Base-by-base conservation (phyloP, 2,888 invertebrate genomes). In the Lycocerus yunnanus region DNA sequence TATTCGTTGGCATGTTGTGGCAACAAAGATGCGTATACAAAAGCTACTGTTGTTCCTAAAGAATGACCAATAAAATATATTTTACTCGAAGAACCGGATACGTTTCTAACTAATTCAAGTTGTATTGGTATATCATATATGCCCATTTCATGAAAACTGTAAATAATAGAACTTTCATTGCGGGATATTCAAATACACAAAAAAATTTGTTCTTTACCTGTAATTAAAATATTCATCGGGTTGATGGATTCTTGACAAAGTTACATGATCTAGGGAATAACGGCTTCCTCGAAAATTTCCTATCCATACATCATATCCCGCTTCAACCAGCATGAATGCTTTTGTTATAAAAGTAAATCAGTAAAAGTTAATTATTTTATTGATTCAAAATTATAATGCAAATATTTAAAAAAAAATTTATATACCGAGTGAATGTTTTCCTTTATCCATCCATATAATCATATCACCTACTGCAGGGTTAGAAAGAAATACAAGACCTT, bases 301-400 rank as follows among this genome's bases (percentile, higher is more conserved):
- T 16, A 71, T 8, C 71, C 71, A 71, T 1, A 71, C 67, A 18
- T 71, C 71, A 60, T 71, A 71, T 60, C 67, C 71, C 3, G 11
- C 71, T 15, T 71, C 27, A 24, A 67, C 60, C 15, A 71, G 58
- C n/a, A 67, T n/a, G 67, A 71, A 71, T 1, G 71, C 71, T 71
- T 14, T n/a, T 66, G 13, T 1, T 14, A 15, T 3, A 8, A 16
- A n/a, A 5, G 11, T 21, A n/a, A n/a, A n/a, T n/a, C n/a, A n/a
- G n/a, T n/a, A n/a, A n/a, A n/a, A n/a, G n/a, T n/a, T n/a, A 14
- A 27, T 43, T 11, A 24, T 70, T 58, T 16, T 27, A 21, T 16
- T 5, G 14, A 58, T 18, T 20, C 10, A 24, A 24, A 24, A 24
- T 11, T 11, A 2, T 2, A 24, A 24, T 11, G 10, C 3, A 3